Evolutionary conservation across 2,888 invertebrate species (phyloP), one percentile per base, ranked within the genome.

Genomic region (Polylopha cassiicola): DNA sequence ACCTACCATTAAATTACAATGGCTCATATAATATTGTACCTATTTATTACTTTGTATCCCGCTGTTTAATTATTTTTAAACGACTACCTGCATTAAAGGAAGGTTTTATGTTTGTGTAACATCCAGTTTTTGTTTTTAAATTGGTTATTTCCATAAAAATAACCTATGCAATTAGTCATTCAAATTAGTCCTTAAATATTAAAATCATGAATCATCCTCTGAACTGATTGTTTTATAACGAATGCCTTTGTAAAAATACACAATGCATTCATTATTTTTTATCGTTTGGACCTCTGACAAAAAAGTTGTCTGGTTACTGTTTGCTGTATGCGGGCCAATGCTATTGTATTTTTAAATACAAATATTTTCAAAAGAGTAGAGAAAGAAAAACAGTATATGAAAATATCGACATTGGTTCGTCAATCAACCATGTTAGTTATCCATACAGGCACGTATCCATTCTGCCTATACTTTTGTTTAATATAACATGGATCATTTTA

Each of bases 261-360:
- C 30, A 46, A 50, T 47, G 41, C 48, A 50, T 39, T 48, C 46
- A 44, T 44, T 34, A 42, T 47, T 43, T 51, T 51, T 50, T 46
- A 56, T 55, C 51, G 39, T 16, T 21, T 8, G n/a, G 43, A 42
- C 39, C 37, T 47, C 44, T 32, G 49, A 44, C 51, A 51, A 48
- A 61, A 58, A 50, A 37, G 32, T 62, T 66, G 61, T 65, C 59
- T 55, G 48, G 37, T 26, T 36, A 39, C 51, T 52, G 51, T 51
- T 65, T 61, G 61, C 55, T 43, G 44, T 51, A 71, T 68, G 61
- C 69, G 65, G 67, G 67, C 37, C 32, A 41, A 33, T 37, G 34
- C 13, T 23, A 33, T 46, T 44, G 42, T 46, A 53, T 62, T 65
- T 59, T 60, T 49, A 27, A 57, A 53, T 47, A n/a, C 48, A 47